Evolutionary conservation across 1,140 invertebrate species (phyloP).

Genomic region (Sinonovacula constricta): DNA sequence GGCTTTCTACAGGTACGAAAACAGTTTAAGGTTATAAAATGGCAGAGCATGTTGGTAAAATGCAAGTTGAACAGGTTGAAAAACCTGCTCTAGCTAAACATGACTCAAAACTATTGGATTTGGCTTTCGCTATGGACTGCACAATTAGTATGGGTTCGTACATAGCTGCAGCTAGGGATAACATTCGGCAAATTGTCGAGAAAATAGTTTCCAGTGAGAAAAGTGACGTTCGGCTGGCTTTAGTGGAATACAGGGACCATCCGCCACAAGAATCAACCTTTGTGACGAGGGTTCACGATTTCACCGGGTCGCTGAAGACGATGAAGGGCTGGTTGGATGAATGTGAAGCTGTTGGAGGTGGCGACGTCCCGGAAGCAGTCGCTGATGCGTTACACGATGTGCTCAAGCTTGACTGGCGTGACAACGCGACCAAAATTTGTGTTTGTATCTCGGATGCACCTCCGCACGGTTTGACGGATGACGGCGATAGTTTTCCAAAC

Average conservation of each 20-base stretch:
- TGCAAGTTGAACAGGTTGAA: slow-evolving; percentile 11
- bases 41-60: background rate
- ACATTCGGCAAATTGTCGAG: slow-evolving; percentile 70
- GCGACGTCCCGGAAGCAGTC: slow-evolving; percentile 71
- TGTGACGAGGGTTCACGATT: slow-evolving; percentile 70
- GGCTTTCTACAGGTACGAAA: too few relatives aligned
- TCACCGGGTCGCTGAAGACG: slow-evolving; percentile 59
- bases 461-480: slow-evolving; percentile 64
- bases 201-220: slow-evolving; percentile 68
- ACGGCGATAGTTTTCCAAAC: slow-evolving; percentile 57
- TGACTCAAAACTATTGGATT: slow-evolving; percentile 63
- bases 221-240: slow-evolving; percentile 66
- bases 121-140: slow-evolving; percentile 75
- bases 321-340: slow-evolving; percentile 70
- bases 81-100: slow-evolving; percentile 57
- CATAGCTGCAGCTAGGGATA: slow-evolving; percentile 63
- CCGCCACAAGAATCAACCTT: slow-evolving; percentile 66
- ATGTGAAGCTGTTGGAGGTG: slow-evolving; percentile 66
- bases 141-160: slow-evolving; percentile 72
- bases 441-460: slow-evolving; percentile 73
- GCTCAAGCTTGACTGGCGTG: slow-evolving; percentile 67
- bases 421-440: slow-evolving; percentile 70
- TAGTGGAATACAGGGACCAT: slow-evolving; percentile 74
- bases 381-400: slow-evolving; percentile 71
- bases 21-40: too few relatives aligned